Base-by-base conservation (phyloP, 2,113 vertebrate species). In the Hemichromis elongatus region DNA sequence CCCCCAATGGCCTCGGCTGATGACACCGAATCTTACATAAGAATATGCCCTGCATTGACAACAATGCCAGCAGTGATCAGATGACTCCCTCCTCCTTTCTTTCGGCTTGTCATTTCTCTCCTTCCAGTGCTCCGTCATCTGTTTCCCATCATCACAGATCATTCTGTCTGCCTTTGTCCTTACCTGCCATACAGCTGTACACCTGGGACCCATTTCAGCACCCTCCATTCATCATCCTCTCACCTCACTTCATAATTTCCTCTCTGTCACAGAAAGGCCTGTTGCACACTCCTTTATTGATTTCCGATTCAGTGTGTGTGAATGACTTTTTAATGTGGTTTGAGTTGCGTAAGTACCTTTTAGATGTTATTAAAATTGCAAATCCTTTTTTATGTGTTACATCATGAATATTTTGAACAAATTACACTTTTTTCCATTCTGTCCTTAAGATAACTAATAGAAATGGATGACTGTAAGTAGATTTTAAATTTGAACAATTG, bases 101-200 rank as follows among this genome's bases (percentile, higher is more conserved):
- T 35, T n/a, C 52, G 35, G 5, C 37, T 55, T 83, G 55, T 90
- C 87, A 56, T 78, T 24, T 70, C 42, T 78, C 57, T 84, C 77
- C 50, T 57, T 50, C 77, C 55, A 11, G 53, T 40, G 45, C 86
- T 86, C 55, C 8, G 18, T 93, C 88, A 77, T 88, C 87, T 84
- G 83, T 66, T 88, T 83, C 79, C 77, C 59, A 92, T 93, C 90
- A 91, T 85, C 91, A 87, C 93, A 86, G 57, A 88, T 92, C 93
- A 92, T 86, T 77, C 86, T 81, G 53, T 83, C 85, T 57, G 81
- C 5, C 35, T 83, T 82, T 89, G 86, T 87, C 88, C 86, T 92
- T 59, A 88, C 81, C 88, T 91, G 88, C 61, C 78, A 28, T 28
- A n/a, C 80, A 77, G 92, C 87, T 80, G 56, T 11, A 80, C 88